These are phyloP conservation scores for Phengaris alcon DNA, from an alignment of 2,888 invertebrate species.

Conservation along the genomic window DNA sequence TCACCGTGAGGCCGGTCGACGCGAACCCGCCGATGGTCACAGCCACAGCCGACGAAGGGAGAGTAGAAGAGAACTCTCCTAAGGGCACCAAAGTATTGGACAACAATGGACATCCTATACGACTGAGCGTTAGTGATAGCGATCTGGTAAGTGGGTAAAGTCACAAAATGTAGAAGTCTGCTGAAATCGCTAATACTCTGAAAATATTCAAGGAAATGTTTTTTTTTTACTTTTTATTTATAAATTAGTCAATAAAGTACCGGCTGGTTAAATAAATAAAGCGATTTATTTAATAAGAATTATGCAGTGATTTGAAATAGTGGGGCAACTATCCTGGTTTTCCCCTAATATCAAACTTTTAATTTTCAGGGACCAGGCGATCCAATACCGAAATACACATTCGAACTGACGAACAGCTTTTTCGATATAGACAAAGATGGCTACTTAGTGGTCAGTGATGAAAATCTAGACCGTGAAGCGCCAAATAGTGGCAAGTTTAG, in stretches of 20 bases:
- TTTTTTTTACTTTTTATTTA: too few species aligned
- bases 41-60: slow-evolving; percentile 85
- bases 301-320: too few species aligned
- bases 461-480: slow-evolving; percentile 91
- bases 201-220: too few species aligned
- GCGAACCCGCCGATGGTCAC: slow-evolving; percentile 89
- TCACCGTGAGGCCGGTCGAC: slow-evolving; percentile 92
- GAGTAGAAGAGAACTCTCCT: slow-evolving; percentile 91
- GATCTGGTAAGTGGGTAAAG: slow-evolving; percentile 84
- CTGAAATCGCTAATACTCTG: too few species aligned
- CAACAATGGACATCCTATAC: slow-evolving; percentile 81
- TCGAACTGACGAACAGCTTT: slow-evolving; percentile 90
- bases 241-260: too few species aligned
- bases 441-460: slow-evolving; percentile 87
- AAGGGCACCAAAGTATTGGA: slow-evolving; percentile 90
- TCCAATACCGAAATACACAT: slow-evolving; percentile 87
- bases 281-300: too few species aligned
- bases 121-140: slow-evolving; percentile 87
- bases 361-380: slow-evolving; percentile 86
- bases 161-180: too few species aligned
- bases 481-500: slow-evolving; percentile 91
- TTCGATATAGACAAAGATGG: slow-evolving; percentile 88
- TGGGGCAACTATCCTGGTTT: too few species aligned
- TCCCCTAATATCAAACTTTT: not conserved
- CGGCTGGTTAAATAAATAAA: too few species aligned